phyloP scores from a whole-genome alignment of 2,888 invertebrate species.

The Athalia circularis region DNA sequence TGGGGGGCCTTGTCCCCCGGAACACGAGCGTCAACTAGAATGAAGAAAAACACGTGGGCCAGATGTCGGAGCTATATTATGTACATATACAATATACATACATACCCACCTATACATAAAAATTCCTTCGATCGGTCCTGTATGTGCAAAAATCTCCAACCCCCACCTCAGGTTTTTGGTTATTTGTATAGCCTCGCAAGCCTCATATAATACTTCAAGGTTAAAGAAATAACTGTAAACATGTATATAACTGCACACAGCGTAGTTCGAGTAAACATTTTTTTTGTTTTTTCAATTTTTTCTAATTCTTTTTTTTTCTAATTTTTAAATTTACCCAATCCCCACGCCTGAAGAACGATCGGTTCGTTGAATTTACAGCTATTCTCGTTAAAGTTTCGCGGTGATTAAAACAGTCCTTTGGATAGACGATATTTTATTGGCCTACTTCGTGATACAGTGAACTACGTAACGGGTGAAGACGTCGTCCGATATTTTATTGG shows the following conservation, averaged over 20 bases:
- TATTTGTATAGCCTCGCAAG: background rate
- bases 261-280: background rate
- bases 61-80: background rate
- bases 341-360: no score
- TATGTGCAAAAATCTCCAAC: slow-evolving; percentile 8
- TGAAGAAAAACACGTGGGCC: slow-evolving; percentile 20
- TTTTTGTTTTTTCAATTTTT: background rate
- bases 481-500: no score
- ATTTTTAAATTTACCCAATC: no score
- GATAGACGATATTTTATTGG: no score
- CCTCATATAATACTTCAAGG: background rate
- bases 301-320: background rate
- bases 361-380: no score
- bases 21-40: background rate
- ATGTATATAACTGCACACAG: background rate
- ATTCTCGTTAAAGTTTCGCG: no score
- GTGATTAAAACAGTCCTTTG: no score
- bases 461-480: no score
- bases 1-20: no score
- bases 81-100: no score
- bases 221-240: background rate
- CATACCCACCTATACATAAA: no score
- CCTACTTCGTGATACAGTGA: no score
- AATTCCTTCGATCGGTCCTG: background rate
- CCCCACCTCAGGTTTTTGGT: background rate